phyloP scores from a whole-genome alignment of 2,113 vertebrate genomes.

The Xiphorhynchus elegans region DNA sequence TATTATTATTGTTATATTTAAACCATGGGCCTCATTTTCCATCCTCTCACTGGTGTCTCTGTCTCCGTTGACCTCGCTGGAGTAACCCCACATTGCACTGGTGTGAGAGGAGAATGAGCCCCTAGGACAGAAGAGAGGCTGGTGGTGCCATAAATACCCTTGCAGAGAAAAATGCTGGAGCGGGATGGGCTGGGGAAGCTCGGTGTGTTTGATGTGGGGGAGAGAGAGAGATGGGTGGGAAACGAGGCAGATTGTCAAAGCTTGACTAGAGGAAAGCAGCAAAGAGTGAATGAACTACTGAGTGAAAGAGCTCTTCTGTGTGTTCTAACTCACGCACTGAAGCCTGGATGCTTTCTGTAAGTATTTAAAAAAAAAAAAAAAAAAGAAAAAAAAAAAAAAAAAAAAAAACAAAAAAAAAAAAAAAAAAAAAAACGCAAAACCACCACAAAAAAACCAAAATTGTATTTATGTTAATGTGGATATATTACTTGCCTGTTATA shows the following conservation, averaged over 20 bases:
- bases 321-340: slow-evolving; percentile 87
- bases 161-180: neutral
- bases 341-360: slow-evolving; percentile 83
- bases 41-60: slow-evolving; percentile 57
- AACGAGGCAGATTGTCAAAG: neutral
- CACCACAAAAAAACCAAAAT: slow-evolving; percentile 21
- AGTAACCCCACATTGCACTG: slow-evolving; percentile 50
- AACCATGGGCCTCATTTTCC: slow-evolving; percentile 53
- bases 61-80: slow-evolving; percentile 50
- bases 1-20: slow-evolving; percentile 56
- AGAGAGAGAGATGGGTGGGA: neutral
- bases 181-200: neutral
- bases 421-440: neutral
- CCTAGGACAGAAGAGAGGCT: slow-evolving; percentile 48
- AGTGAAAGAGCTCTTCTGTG: slow-evolving; percentile 83
- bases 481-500: slow-evolving; percentile 74
- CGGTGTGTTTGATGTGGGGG: neutral
- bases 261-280: neutral
- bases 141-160: neutral
- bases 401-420: neutral
- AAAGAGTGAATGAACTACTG: slow-evolving; percentile 91
- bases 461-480: slow-evolving; percentile 83
- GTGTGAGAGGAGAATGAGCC: slow-evolving; percentile 62
- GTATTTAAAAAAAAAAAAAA: slow-evolving; percentile 66
- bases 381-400: too few relatives aligned